phyloP scores from a whole-genome alignment of 2,113 vertebrate species.

The Parotia lawesii region DNA sequence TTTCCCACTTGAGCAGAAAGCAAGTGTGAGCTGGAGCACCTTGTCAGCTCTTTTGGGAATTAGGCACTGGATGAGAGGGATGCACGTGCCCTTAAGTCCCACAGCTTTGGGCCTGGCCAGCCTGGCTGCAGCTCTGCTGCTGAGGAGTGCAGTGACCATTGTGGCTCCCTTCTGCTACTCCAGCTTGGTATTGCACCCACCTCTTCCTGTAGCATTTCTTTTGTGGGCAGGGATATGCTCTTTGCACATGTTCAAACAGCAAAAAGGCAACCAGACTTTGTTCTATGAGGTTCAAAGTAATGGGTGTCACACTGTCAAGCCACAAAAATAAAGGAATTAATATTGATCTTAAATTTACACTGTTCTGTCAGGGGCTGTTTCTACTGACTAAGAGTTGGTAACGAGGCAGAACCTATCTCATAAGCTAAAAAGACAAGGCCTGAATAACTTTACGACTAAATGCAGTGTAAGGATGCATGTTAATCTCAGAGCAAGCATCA shows the following conservation, averaged over 20 bases:
- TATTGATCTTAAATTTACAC: not conserved
- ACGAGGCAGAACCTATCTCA: not conserved
- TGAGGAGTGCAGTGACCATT: not conserved
- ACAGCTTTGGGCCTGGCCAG: not conserved
- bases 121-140: not conserved
- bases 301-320: not conserved
- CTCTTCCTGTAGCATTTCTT: not conserved
- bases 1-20: not conserved
- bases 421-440: not conserved
- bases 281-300: not conserved
- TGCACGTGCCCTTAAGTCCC: fast-evolving
- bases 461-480: not conserved
- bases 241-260: fast-evolving
- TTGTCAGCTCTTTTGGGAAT: not conserved
- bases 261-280: not conserved
- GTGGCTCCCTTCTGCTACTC: not conserved
- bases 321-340: not conserved
- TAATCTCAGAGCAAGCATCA: not conserved
- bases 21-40: not conserved
- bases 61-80: not conserved
- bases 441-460: not conserved
- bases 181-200: not conserved
- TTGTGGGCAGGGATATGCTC: not conserved
- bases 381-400: not conserved
- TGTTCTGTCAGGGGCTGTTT: not conserved